phyloP scores from a whole-genome alignment of 2,888 invertebrate genomes.

The Germaria angustata region DNA sequence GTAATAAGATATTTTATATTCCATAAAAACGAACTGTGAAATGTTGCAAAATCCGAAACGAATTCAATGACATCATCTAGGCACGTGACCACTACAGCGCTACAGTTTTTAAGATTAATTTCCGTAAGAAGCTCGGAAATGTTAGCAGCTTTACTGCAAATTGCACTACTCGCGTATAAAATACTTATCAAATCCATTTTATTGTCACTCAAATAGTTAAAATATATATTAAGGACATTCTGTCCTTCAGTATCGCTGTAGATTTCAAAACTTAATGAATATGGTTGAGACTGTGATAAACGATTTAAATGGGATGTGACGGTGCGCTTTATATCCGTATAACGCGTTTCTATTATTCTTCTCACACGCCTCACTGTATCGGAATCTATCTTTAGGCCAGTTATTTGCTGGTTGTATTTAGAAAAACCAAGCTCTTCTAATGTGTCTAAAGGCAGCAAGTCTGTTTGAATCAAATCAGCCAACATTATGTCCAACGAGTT shows the following conservation, averaged over 20 bases:
- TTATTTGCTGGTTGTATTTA: slow-evolving; percentile 18
- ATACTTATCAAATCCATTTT: slow-evolving; percentile 59
- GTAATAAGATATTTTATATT: neutral
- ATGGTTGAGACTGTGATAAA: slow-evolving; percentile 66
- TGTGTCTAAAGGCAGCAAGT: slow-evolving; percentile 69
- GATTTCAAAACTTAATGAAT: slow-evolving; percentile 69
- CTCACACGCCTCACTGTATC: neutral
- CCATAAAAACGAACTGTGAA: slow-evolving; percentile 41
- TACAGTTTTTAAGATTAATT: slow-evolving; percentile 64
- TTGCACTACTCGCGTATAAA: slow-evolving; percentile 31
- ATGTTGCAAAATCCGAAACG: slow-evolving; percentile 48
- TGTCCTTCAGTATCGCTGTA: slow-evolving; percentile 65
- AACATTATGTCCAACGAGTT: slow-evolving; percentile 60
- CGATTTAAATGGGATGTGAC: slow-evolving; percentile 56
- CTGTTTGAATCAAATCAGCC: slow-evolving; percentile 71
- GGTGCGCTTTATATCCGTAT: slow-evolving; percentile 41
- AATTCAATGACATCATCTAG: slow-evolving; percentile 1
- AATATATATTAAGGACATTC: slow-evolving; percentile 68
- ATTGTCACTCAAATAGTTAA: slow-evolving; percentile 66
- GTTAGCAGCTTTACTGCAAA: neutral
- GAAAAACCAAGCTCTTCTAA: slow-evolving; percentile 69
- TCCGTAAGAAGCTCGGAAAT: slow-evolving; percentile 36
- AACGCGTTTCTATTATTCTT: slow-evolving; percentile 23
- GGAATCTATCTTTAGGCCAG: neutral
- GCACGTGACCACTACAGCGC: slow-evolving; percentile 48